Evolutionary conservation across 2,113 vertebrate species (phyloP), one percentile per base, ranked within the genome.

Genomic region (Rhodinocichla rosea): DNA sequence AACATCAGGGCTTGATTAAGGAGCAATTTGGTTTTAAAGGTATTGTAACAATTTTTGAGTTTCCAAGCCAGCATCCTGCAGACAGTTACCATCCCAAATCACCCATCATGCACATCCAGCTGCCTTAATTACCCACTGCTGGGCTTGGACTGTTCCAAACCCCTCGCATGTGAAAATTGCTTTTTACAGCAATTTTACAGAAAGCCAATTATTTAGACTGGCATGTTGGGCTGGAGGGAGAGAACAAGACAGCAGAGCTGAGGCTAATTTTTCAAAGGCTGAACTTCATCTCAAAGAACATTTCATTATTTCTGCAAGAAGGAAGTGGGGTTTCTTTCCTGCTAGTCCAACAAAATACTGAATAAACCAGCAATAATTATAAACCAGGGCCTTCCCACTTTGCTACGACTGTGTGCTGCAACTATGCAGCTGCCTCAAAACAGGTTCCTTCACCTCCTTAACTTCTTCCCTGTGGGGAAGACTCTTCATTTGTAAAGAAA

Each of bases 151-250:
- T 85, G 45, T 11, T 77, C 63, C 52, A 47, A 94, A 63, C 11
- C 39, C 40, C 35, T 13, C 49, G 69, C 50, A 73, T 19, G 45
- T 63, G 63, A 86, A 83, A 74, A 90, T 52, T 76, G 47, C 67
- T 90, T 92, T 94, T 86, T 50, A 88, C 68, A 75, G 79, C 52
- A 69, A 40, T 91, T 94, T 80, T 62, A 42, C 50, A 93, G 92
- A 86, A 73, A 67, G 33, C 55, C 63, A 63, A 75, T 89, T 90
- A 92, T 88, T 94, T 65, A 80, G 56, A 80, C n/a, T 81, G 76
- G 63, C 89, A n/a, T 9, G 30, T 21, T 74, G 79, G 68, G 60
- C 42, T 63, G 15, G 42, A 83, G 21, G 79, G n/a, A 83, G 47
- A 90, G 55, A 65, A 86, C 42, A 89, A 83, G 60, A 42, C 89